These are phyloP conservation scores for Sialia sialis DNA, from an alignment of 2,113 vertebrate species.

Conservation along the genomic window DNA sequence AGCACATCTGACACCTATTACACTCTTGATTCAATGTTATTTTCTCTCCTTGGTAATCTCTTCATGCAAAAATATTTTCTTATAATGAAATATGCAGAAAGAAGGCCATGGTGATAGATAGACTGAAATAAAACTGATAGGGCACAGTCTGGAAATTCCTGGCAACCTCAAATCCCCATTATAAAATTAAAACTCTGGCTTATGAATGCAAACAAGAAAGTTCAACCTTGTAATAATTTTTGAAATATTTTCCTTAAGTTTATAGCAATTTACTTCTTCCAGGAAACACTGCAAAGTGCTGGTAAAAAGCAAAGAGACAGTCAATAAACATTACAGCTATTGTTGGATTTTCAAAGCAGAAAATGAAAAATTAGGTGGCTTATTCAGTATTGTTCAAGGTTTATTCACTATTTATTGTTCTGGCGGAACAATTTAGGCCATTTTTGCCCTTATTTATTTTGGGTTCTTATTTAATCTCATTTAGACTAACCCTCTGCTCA, in stretches of 20 bases:
- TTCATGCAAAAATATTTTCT: not conserved
- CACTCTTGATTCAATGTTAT: not conserved
- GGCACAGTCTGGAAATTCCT: conserved; percentile 19
- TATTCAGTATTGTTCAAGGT: not conserved
- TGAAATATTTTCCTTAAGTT: conserved; percentile 28
- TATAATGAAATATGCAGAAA: not conserved
- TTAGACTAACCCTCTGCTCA: not conserved
- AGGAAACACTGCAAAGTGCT: not conserved
- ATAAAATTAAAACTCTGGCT: not conserved
- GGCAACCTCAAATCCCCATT: not conserved
- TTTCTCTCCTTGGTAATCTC: not conserved
- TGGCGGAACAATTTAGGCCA: not conserved
- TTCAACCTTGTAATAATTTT: not conserved
- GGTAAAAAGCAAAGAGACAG: not conserved
- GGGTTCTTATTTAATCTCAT: not conserved
- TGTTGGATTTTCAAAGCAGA: not conserved
- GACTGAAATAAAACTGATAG: not conserved
- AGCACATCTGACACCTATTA: not conserved
- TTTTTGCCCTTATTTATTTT: not conserved
- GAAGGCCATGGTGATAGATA: not conserved
- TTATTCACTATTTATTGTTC: not conserved
- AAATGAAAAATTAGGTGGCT: not conserved
- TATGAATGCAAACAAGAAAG: not conserved
- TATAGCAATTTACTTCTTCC: not conserved
- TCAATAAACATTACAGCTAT: not conserved